These are phyloP conservation scores for Hiodon tergisus DNA, from an alignment of 2,113 vertebrate genomes.

Conservation along the genomic window DNA sequence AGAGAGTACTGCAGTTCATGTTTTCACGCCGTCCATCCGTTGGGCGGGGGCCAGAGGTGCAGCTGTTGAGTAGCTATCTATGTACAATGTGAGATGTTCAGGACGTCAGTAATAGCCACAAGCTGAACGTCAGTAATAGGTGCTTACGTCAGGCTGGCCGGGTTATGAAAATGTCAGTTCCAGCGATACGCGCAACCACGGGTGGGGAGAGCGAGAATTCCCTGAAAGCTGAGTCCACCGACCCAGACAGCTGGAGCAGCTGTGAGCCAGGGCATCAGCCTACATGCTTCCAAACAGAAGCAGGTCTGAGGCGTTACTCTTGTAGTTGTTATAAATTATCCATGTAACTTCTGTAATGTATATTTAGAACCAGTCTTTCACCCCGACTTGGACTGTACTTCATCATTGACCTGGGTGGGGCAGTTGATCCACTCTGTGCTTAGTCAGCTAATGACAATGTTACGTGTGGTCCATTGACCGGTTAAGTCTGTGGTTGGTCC, in stretches of 20 bases:
- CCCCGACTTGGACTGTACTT: no score
- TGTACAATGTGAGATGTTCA: constrained; percentile 1
- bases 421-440: background rate
- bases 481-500: background rate
- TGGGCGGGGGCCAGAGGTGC: constrained; percentile 40
- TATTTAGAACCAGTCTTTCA: no score
- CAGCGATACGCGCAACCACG: constrained; percentile 37
- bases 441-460: background rate
- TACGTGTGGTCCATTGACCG: background rate
- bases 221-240: constrained; percentile 33
- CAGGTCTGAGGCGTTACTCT: no score
- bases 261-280: background rate
- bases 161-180: constrained; percentile 70
- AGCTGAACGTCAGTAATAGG: constrained; percentile 50
- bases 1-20: constrained; percentile 33
- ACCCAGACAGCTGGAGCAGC: background rate
- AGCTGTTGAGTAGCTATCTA: constrained; percentile 54
- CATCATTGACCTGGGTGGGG: no score
- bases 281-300: background rate
- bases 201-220: constrained; percentile 33
- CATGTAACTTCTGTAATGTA: no score
- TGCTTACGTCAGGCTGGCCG: constrained; percentile 56
- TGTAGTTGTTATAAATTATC: no score
- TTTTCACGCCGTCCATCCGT: constrained; percentile 37
- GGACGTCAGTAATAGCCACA: constrained; percentile 50